phyloP scores from a whole-genome alignment of 2,888 invertebrate genomes.

The Aproaerema taeniolella region DNA sequence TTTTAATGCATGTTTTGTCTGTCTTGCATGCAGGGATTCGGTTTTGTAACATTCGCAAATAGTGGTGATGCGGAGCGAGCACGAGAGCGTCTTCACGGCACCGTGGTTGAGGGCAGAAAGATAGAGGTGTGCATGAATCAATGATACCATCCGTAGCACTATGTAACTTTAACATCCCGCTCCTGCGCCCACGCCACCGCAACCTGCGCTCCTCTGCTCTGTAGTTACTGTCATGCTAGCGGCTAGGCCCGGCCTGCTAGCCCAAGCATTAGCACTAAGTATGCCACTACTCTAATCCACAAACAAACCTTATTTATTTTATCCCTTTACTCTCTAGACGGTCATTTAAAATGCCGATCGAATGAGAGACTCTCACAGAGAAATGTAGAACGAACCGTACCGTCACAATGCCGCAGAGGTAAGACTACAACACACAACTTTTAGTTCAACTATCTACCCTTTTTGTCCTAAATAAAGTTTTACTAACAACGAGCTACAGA shows the following conservation, averaged over 20 bases:
- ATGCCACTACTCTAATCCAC: slow-evolving; percentile 64
- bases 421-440: slow-evolving; percentile 62
- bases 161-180: slow-evolving; percentile 81
- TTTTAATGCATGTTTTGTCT: slow-evolving; percentile 96
- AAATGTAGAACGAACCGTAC: slow-evolving; percentile 76
- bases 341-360: slow-evolving; percentile 80
- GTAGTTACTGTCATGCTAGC: slow-evolving; percentile 74
- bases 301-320: slow-evolving; percentile 78
- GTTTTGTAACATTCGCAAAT: slow-evolving; percentile 99
- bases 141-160: slow-evolving; percentile 80
- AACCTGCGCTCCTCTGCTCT: slow-evolving; percentile 76
- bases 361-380: slow-evolving; percentile 77
- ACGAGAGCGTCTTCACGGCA: slow-evolving; percentile 99
- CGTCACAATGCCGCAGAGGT: slow-evolving; percentile 72
- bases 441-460: slow-evolving; percentile 47
- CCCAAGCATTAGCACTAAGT: slow-evolving; percentile 62
- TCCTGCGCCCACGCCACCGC: slow-evolving; percentile 74
- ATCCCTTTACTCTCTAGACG: slow-evolving; percentile 82
- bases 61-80: slow-evolving; percentile 99
- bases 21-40: slow-evolving; percentile 99
- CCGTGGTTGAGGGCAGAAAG: slow-evolving; percentile 99
- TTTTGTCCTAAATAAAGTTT: slow-evolving; percentile 24
- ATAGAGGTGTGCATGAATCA: slow-evolving; percentile 99
- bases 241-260: slow-evolving; percentile 30
- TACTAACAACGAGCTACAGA: slow-evolving; percentile 27